Base-by-base conservation (phyloP, 2,797 vertebrate genomes). In the Syndactyla subalaris region DNA sequence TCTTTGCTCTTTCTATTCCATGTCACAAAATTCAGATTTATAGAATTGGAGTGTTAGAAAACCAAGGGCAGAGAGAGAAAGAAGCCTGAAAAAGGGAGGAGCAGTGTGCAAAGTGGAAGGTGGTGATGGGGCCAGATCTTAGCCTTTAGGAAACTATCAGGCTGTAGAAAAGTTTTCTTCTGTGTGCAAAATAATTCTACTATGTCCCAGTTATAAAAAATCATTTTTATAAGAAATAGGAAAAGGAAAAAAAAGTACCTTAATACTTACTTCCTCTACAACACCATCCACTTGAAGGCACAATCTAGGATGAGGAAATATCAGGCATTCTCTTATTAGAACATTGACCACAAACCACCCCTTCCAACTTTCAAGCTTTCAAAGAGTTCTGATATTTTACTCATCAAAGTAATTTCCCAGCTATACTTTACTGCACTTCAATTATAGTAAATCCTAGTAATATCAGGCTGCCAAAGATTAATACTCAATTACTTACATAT, bases 381-480 rank as follows among this genome's bases (percentile, higher is more conserved):
- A 89, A 83, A 92, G 54, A 49, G 13, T 86, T 27, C 11, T 57
- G 72, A 48, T 73, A 57, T 57, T 92, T 87, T 87, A 46, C 67
- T 48, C 62, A 75, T 62, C 51, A 62, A 85, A 81, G n/a, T 72
- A 48, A 66, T 78, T 92, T 85, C 58, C 39, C 67, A 49, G 9
- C 11, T 89, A 34, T 52, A 92, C 29, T 77, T 87, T 57, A 67
- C 36, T 90, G 30, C 10, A 57, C 39, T 80, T 89, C 30, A 84
- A 59, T 71, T 75, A 62, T 49, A 67, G 49, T 48, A 48, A 62
- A 38, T 66, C 32, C 45, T 61, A 39, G 58, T 32, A 67, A 72
- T 21, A 54, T 57, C 38, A 79, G 26, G 24, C 45, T 87, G 59
- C 48, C 55, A 81, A 83, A 24, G 51, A 76, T 71, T 91, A 82